A percentile compares a stretch with the other conserved stretches of the same genome.
These are phyloP conservation scores for Caenorhabditis auriculariae DNA, from an alignment of 2,888 invertebrate species.

Conservation along the genomic window DNA sequence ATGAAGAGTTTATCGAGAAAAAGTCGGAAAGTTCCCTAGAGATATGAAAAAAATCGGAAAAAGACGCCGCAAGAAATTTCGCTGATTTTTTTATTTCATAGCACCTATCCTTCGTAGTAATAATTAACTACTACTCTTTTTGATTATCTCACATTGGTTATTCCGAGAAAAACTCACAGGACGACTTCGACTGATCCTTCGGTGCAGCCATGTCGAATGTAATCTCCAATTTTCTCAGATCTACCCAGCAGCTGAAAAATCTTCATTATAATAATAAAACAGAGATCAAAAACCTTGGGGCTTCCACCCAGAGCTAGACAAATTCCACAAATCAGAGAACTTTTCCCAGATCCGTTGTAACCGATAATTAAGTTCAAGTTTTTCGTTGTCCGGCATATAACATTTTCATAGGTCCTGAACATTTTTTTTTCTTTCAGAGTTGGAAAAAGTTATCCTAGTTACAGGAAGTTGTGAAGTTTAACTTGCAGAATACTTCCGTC, in stretches of 20 bases:
- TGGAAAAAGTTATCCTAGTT: slow-evolving; percentile 1
- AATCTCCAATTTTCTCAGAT: slow-evolving; percentile 48
- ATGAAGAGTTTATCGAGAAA: too few relatives aligned
- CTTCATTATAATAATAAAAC: background rate
- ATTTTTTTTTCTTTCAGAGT: background rate
- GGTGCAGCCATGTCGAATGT: slow-evolving; percentile 46
- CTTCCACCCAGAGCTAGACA: slow-evolving; percentile 56
- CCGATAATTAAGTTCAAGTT: slow-evolving; percentile 56
- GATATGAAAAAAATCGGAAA: background rate
- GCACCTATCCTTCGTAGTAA: background rate
- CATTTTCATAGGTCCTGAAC: slow-evolving; percentile 54
- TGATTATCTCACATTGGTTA: background rate
- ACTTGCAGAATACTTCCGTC: slow-evolving; percentile 44
- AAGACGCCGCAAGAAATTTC: background rate
- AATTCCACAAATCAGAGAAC: slow-evolving; percentile 58
- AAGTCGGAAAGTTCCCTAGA: too few relatives aligned
- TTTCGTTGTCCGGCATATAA: slow-evolving; percentile 36
- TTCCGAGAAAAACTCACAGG: slow-evolving; percentile 25
- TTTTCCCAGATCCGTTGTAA: slow-evolving; percentile 58
- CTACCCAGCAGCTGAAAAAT: slow-evolving; percentile 41
- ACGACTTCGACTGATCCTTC: slow-evolving; percentile 50
- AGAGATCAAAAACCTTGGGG: slow-evolving; percentile 35
- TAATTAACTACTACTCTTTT: background rate
- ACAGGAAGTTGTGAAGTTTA: slow-evolving; percentile 47
- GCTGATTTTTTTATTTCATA: background rate